phyloP scores from a whole-genome alignment of 2,797 vertebrate genomes.

The Enteromius trimaculatus region DNA sequence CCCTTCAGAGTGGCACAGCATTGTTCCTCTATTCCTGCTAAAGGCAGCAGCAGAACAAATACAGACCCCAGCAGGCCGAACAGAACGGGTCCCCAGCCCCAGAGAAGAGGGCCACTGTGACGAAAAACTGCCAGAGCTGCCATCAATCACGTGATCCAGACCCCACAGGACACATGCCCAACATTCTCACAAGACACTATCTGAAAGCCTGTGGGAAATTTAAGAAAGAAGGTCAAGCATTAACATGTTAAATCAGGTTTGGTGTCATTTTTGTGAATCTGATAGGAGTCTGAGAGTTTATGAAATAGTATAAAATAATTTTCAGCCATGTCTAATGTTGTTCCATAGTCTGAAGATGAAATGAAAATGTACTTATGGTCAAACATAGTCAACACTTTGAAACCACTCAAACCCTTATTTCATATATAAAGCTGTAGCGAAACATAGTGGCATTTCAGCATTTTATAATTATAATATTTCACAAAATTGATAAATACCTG shows the following conservation, averaged over 20 bases:
- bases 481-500: neutral
- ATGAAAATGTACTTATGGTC: neutral
- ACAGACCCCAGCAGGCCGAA: conserved; percentile 82
- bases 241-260: neutral
- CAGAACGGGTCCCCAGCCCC: conserved; percentile 82
- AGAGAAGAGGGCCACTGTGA: conserved; percentile 70
- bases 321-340: neutral
- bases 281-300: neutral
- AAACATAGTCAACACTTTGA: neutral
- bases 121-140: conserved; percentile 71
- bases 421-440: neutral
- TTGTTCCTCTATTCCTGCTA: conserved; percentile 81
- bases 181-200: conserved; percentile 54
- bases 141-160: conserved; percentile 66
- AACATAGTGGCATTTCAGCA: neutral
- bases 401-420: neutral
- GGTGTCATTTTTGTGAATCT: no score
- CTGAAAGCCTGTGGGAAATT: neutral
- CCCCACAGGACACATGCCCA: conserved; percentile 51
- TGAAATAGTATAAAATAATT: neutral
- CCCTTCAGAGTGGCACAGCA: conserved; percentile 78
- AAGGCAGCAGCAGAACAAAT: conserved; percentile 82
- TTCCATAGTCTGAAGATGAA: neutral
- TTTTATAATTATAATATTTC: neutral
- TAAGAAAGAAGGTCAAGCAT: neutral